These are phyloP conservation scores for Thumatha senex DNA, from an alignment of 2,888 invertebrate species.

Conservation along the genomic window DNA sequence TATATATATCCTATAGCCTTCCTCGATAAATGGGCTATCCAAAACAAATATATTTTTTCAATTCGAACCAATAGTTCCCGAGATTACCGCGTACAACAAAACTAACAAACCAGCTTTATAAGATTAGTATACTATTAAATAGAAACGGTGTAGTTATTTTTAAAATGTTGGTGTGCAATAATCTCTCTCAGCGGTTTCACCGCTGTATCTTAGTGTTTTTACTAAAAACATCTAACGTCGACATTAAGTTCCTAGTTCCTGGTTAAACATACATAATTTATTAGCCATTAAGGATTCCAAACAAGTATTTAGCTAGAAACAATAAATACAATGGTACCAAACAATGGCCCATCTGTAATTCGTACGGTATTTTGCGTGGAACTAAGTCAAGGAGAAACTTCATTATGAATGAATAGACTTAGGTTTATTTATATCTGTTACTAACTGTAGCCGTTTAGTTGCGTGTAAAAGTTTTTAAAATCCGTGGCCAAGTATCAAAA, in stretches of 20 bases:
- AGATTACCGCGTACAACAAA: too few species aligned
- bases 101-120: too few species aligned
- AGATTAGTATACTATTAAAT: too few species aligned
- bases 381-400: constrained; percentile 4
- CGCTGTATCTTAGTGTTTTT: neutral
- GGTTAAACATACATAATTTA: neutral
- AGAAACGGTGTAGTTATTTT: too few species aligned
- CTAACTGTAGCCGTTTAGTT: neutral
- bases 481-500: too few species aligned
- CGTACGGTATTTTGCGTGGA: neutral
- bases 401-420: neutral
- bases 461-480: neutral
- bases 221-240: neutral
- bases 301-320: constrained; percentile 3
- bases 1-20: too few species aligned
- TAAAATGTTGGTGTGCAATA: too few species aligned
- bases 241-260: constrained; percentile 1
- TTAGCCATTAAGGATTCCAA: constrained; percentile 9
- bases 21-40: too few species aligned
- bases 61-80: too few species aligned
- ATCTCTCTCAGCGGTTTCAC: too few species aligned
- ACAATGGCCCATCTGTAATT: constrained; percentile 2
- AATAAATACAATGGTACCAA: constrained; percentile 3
- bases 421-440: neutral
- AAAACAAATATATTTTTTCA: too few species aligned